Evolutionary conservation across 35 echinoderm and acorn worm genomes (phyloP).

Genomic region (Acanthaster planci): DNA sequence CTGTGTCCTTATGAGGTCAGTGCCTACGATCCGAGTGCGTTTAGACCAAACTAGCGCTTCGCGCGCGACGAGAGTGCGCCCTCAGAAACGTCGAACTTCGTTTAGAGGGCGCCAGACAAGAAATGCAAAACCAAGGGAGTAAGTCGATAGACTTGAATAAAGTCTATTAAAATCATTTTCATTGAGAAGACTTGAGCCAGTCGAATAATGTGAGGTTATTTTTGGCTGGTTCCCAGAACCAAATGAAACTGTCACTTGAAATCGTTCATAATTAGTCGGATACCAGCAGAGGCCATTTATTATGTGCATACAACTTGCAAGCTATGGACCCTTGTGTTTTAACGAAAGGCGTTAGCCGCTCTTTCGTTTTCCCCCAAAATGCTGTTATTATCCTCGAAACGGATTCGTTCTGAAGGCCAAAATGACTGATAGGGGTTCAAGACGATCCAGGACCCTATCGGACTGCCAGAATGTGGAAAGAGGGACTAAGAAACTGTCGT

Average conservation of each 20-base stretch:
- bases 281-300: neutral
- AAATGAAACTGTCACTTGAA: neutral
- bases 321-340: slow-evolving; percentile 3
- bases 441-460: slow-evolving; percentile 32
- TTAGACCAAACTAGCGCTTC: no score
- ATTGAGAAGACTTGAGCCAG: slow-evolving; percentile 17
- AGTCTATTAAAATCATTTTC: no score
- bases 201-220: neutral
- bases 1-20: no score
- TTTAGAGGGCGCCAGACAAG: no score
- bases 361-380: neutral
- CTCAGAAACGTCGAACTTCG: no score
- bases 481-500: slow-evolving; percentile 21
- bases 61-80: no score
- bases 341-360: slow-evolving; percentile 14
- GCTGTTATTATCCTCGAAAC: neutral
- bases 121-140: no score
- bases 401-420: neutral
- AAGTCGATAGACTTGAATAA: no score
- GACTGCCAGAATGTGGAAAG: slow-evolving; percentile 35
- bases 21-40: no score
- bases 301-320: neutral
- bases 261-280: neutral
- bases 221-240: neutral
- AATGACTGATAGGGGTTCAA: slow-evolving; percentile 42